Evolutionary conservation across 2,113 vertebrate genomes (phyloP).

Genomic region (Pedetes capensis): DNA sequence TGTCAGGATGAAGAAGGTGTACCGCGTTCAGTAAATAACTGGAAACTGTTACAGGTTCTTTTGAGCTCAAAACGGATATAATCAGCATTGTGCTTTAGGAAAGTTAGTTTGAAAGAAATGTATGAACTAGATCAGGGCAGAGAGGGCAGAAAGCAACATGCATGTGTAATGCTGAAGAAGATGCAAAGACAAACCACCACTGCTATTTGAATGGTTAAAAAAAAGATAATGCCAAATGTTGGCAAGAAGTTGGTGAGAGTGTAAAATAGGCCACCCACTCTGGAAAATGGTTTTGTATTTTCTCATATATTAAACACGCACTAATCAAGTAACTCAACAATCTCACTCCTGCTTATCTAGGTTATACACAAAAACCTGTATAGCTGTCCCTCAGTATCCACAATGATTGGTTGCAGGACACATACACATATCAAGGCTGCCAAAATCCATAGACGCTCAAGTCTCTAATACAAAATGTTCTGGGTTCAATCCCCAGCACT

Average conservation of each 20-base stretch:
- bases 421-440: not conserved
- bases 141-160: not conserved
- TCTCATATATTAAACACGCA: not conserved
- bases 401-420: not conserved
- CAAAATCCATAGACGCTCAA: not conserved
- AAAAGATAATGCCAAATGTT: not conserved
- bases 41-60: not conserved
- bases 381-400: not conserved
- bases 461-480: not conserved
- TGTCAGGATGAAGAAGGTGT: not conserved
- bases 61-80: not conserved
- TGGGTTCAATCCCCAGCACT: too few species aligned
- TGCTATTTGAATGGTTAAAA: not conserved
- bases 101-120: slow-evolving; percentile 32
- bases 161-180: not conserved
- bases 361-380: not conserved
- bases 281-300: not conserved
- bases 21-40: not conserved
- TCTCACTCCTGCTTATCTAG: too few species aligned
- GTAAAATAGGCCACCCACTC: not conserved
- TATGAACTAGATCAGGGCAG: not conserved
- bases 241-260: not conserved
- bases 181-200: not conserved
- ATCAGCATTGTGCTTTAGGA: not conserved
- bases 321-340: too few species aligned